These are phyloP conservation scores for Catostomus latipinnis DNA, from an alignment of 2,797 vertebrate species.

Conservation along the genomic window DNA sequence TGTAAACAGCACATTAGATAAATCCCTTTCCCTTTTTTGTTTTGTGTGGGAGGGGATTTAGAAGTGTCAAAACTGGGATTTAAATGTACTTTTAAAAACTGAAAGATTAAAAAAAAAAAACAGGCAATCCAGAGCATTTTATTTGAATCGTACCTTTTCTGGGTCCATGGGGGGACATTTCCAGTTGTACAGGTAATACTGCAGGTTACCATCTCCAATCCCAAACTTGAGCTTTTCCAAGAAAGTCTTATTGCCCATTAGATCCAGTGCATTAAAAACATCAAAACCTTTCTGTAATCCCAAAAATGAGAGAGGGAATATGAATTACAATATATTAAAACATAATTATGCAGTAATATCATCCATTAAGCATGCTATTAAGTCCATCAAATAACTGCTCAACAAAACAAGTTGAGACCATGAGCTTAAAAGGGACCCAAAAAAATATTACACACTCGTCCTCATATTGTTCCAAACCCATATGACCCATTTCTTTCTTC, in stretches of 20 bases:
- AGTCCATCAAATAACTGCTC: too few relatives aligned
- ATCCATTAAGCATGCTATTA: too few relatives aligned
- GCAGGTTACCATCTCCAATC: conserved; percentile 97
- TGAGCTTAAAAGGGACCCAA: too few relatives aligned
- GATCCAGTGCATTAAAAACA: conserved; percentile 98
- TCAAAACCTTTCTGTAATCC: conserved; percentile 96
- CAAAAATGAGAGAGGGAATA: conserved; percentile 5
- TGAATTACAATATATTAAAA: neutral
- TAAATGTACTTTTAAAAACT: neutral
- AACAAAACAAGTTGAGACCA: too few relatives aligned
- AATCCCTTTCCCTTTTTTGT: too few relatives aligned
- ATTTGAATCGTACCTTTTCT: conserved; percentile 86
- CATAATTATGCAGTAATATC: neutral
- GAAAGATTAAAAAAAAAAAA: neutral
- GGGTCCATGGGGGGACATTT: conserved; percentile 97
- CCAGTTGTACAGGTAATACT: conserved; percentile 99
- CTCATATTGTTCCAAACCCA: too few relatives aligned
- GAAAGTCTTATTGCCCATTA: conserved; percentile 99
- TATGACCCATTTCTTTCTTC: too few relatives aligned
- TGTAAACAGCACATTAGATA: too few relatives aligned
- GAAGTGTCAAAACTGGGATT: too few relatives aligned
- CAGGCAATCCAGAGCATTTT: too few relatives aligned
- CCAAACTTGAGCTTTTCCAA: conserved; percentile 99
- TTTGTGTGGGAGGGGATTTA: too few relatives aligned
- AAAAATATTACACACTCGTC: too few relatives aligned